Percentiles rank a stretch among this genome's conserved stretches.
Evolutionary conservation across 2,113 vertebrate genomes (phyloP).

Genomic region (Trematocara stigmaticum): DNA sequence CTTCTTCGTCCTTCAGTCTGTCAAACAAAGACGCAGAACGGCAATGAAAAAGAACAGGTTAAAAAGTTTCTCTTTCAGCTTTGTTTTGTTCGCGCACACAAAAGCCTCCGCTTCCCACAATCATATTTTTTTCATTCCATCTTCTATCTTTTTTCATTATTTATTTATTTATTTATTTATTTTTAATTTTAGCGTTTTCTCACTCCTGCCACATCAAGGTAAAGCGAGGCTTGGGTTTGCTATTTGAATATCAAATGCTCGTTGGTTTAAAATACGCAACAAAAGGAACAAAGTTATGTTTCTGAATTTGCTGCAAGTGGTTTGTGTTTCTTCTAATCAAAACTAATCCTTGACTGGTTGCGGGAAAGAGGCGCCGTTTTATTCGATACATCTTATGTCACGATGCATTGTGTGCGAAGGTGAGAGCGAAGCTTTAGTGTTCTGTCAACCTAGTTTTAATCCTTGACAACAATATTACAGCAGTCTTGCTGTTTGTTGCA

Average conservation of each 20-base stretch:
- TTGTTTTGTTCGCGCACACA: constrained; percentile 62
- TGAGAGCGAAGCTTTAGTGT: constrained; percentile 29
- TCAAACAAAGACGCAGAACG: constrained; percentile 29
- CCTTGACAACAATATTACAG: constrained; percentile 61
- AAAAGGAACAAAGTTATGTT: constrained; percentile 32
- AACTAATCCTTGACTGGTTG: constrained; percentile 29
- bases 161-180: background rate
- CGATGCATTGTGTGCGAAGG: constrained; percentile 36
- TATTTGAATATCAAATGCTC: constrained; percentile 59
- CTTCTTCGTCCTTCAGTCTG: constrained; percentile 63
- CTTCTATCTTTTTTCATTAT: background rate
- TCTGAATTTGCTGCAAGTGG: constrained; percentile 20
- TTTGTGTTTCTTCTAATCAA: constrained; percentile 19
- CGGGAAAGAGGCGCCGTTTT: background rate
- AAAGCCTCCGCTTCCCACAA: constrained; percentile 42
- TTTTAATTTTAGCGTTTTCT: constrained; percentile 30
- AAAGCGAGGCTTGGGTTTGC: constrained; percentile 37
- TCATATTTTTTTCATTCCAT: constrained; percentile 35
- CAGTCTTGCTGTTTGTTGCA: constrained; percentile 69
- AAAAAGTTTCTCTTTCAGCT: constrained; percentile 64
- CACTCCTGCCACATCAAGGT: constrained; percentile 60
- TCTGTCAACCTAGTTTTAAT: constrained; percentile 58
- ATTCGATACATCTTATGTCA: background rate
- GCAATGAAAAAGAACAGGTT: constrained; percentile 51
- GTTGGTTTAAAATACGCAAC: constrained; percentile 29